A percentile compares a stretch with the other conserved stretches of the same genome.
Evolutionary conservation across 2,888 invertebrate genomes (phyloP).

Genomic region (Pseudolycoriella hygida): DNA sequence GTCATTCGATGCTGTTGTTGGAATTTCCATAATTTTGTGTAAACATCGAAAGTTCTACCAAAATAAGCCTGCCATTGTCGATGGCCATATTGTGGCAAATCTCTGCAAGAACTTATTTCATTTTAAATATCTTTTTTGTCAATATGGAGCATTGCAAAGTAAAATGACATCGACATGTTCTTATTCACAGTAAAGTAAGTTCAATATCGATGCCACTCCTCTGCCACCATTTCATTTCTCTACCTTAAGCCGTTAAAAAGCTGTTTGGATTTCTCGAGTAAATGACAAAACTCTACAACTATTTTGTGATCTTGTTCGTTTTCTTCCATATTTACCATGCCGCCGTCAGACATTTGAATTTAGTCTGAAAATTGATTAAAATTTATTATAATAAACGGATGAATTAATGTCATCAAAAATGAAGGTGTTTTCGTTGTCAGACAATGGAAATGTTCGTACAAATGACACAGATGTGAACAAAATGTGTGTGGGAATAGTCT

Average conservation of each 20-base stretch:
- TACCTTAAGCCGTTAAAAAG: constrained; percentile 90
- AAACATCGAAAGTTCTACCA: constrained; percentile 91
- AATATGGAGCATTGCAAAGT: background rate
- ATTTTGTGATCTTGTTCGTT: constrained; percentile 79
- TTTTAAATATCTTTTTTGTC: background rate
- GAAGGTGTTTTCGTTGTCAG: no score
- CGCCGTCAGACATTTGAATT: constrained; percentile 14
- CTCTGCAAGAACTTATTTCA: constrained; percentile 39
- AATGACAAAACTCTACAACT: constrained; percentile 88
- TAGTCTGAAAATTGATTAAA: no score
- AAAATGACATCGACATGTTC: constrained; percentile 1
- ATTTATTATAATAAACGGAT: no score
- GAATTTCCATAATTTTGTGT: constrained; percentile 95
- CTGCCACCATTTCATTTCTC: background rate
- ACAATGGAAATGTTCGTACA: no score
- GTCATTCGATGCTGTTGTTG: constrained; percentile 90
- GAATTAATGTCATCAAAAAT: no score
- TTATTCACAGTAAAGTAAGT: background rate
- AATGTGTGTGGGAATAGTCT: no score
- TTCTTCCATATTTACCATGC: constrained; percentile 58
- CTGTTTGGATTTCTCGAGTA: constrained; percentile 92
- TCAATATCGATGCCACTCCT: background rate
- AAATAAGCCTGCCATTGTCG: constrained; percentile 97
- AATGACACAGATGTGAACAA: no score
- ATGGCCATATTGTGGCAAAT: constrained; percentile 91